phyloP scores from a whole-genome alignment of 2,113 vertebrate species.

The Prochilodus magdalenae region DNA sequence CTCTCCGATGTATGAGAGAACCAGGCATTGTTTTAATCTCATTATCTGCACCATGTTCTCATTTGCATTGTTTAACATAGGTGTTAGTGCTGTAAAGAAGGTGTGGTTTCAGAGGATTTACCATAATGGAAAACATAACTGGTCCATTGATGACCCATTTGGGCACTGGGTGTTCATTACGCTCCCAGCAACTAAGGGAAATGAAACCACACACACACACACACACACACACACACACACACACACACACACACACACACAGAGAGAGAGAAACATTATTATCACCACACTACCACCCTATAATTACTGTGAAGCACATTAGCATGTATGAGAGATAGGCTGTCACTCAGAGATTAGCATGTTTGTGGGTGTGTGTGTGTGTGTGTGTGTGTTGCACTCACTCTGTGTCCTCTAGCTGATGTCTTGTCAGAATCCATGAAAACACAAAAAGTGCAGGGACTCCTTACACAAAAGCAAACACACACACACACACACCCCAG shows the following conservation, averaged over 20 bases:
- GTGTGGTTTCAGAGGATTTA: slow-evolving; percentile 71
- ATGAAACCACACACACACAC: not conserved
- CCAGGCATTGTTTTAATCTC: not conserved
- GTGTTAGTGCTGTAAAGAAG: too few relatives aligned
- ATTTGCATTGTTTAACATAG: not conserved
- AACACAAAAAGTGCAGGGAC: slow-evolving; percentile 77
- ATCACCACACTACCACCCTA: not conserved
- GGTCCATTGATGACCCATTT: slow-evolving; percentile 91
- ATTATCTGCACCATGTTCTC: not conserved
- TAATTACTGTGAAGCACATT: not conserved
- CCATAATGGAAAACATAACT: slow-evolving; percentile 89
- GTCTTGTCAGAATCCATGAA: slow-evolving; percentile 86
- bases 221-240: not conserved
- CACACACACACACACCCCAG: not conserved
- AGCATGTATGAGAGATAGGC: not conserved
- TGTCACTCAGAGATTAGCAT: not conserved
- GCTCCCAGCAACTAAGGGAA: slow-evolving; percentile 89
- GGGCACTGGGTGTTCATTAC: slow-evolving; percentile 83
- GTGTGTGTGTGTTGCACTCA: slow-evolving; percentile 57
- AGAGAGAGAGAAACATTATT: not conserved
- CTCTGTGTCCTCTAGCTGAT: slow-evolving; percentile 85
- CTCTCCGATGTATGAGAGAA: too few relatives aligned
- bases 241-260: too few relatives aligned
- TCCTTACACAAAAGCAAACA: slow-evolving; percentile 53
- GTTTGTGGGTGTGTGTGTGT: too few relatives aligned